These are phyloP conservation scores for Thaumatotibia leucotreta DNA, from an alignment of 1,140 invertebrate genomes.

Conservation along the genomic window DNA sequence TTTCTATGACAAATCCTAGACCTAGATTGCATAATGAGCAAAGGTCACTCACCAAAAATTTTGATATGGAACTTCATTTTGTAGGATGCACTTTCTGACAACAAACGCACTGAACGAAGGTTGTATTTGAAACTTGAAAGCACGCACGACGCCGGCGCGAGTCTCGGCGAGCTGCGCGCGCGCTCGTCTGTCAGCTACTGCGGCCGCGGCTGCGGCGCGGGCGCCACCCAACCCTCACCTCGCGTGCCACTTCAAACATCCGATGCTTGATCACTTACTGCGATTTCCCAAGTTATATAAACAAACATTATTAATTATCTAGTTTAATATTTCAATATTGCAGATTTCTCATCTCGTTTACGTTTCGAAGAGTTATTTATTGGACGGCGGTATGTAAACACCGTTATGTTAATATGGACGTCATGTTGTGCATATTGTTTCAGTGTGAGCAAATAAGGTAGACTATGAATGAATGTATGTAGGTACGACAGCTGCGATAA, in stretches of 20 bases:
- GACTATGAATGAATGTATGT: not conserved
- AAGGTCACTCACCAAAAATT: conserved; percentile 49
- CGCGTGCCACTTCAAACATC: conserved; percentile 40
- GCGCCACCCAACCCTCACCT: conserved; percentile 37
- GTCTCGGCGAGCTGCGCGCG: conserved; percentile 41
- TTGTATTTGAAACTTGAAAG: conserved; percentile 22
- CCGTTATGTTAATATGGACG: conserved; percentile 2
- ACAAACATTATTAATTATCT: conserved; percentile 6
- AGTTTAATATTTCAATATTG: not conserved
- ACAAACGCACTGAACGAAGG: conserved; percentile 35
- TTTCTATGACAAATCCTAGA: conserved; percentile 2
- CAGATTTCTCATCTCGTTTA: not conserved
- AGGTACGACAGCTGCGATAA: not conserved
- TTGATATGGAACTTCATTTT: conserved; percentile 60
- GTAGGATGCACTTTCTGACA: conserved; percentile 35
- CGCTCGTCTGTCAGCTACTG: conserved; percentile 50
- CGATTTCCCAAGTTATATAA: conserved; percentile 12
- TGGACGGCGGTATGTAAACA: not conserved
- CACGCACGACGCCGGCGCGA: conserved; percentile 25
- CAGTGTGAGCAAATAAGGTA: not conserved
- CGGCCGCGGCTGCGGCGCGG: conserved; percentile 19
- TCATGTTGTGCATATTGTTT: conserved; percentile 3
- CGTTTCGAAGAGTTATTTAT: no score
- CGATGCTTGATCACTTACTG: conserved; percentile 12
- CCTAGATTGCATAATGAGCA: not conserved